Percentiles rank a stretch among this genome's conserved stretches.
These are phyloP conservation scores for Strongylocentrotus purpuratus DNA, from an alignment of 35 echinoderm and acorn worm genomes.

Conservation along the genomic window DNA sequence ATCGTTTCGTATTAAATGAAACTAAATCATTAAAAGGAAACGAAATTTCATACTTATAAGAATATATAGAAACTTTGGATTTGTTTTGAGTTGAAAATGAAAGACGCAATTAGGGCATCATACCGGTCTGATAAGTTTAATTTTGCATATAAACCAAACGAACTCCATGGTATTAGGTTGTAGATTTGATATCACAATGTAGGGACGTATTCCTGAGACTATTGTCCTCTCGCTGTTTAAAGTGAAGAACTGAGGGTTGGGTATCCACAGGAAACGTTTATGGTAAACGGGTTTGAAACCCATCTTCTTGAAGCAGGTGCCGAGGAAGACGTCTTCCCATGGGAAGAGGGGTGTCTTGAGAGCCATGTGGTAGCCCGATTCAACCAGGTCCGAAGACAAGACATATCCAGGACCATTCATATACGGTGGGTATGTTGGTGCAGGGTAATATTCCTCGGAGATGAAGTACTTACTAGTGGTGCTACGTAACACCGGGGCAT, in stretches of 20 bases:
- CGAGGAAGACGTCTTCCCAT: conserved; percentile 74
- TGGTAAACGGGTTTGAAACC: not conserved
- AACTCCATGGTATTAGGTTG: not conserved
- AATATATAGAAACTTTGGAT: not conserved
- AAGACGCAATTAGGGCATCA: not conserved
- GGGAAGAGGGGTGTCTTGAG: conserved; percentile 54
- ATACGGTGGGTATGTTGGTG: conserved; percentile 64
- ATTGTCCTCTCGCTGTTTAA: not conserved
- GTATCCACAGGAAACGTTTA: conserved; percentile 13
- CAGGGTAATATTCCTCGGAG: conserved; percentile 46
- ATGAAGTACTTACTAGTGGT: conserved; percentile 56
- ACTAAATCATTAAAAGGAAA: too few species aligned
- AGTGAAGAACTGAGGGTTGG: not conserved
- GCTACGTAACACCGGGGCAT: conserved; percentile 46
- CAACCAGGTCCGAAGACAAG: conserved; percentile 64
- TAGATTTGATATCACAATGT: conserved; percentile 11
- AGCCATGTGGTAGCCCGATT: conserved; percentile 40
- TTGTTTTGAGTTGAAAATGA: not conserved
- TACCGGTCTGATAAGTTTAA: not conserved
- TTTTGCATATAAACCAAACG: conserved; percentile 6
- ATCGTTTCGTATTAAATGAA: too few species aligned
- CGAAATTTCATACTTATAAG: too few species aligned
- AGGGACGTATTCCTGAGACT: not conserved
- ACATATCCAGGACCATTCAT: conserved; percentile 63
- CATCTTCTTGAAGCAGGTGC: conserved; percentile 46